phyloP scores from a whole-genome alignment of 2,888 invertebrate species.

The Protophormia terraenovae region DNA sequence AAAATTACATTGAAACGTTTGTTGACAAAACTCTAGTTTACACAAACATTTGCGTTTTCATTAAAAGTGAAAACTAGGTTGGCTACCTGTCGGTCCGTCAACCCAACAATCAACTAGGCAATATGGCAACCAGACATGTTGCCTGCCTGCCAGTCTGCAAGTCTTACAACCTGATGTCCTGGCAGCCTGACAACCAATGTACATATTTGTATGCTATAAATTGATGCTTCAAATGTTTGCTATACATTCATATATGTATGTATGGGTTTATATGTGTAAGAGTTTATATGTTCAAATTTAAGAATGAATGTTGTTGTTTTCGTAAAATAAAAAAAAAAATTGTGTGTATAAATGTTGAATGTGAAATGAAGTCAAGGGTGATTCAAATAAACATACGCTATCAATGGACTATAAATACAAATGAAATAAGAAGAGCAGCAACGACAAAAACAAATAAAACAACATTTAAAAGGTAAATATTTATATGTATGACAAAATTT shows the following conservation, averaged over 20 bases:
- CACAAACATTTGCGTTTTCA: conserved; percentile 66
- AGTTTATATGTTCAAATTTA: conserved; percentile 2
- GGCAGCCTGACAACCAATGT: conserved; percentile 36
- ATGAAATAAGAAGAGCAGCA: conserved; percentile 16
- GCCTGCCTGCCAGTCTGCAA: conserved; percentile 17
- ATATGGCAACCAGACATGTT: background rate
- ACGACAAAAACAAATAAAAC: background rate
- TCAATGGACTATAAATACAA: conserved; percentile 30
- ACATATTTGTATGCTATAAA: conserved; percentile 42
- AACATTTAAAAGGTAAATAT: conserved; percentile 26
- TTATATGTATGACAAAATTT: background rate
- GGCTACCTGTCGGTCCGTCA: conserved; percentile 31
- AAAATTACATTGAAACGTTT: conserved; percentile 73
- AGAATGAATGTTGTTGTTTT: conserved; percentile 10
- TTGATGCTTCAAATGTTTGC: conserved; percentile 41
- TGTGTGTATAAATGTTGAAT: conserved; percentile 45
- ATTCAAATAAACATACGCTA: conserved; percentile 34
- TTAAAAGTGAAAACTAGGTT: conserved; percentile 67
- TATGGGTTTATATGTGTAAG: background rate
- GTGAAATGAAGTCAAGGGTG: conserved; percentile 62
- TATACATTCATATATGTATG: background rate
- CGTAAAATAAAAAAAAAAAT: background rate
- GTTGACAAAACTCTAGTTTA: conserved; percentile 69
- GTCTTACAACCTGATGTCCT: conserved; percentile 7
- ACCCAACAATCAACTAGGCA: background rate